Percentiles rank a stretch among this genome's conserved stretches.
phyloP scores from a whole-genome alignment of 2,113 vertebrate species.

The Austrofundulus limnaeus region DNA sequence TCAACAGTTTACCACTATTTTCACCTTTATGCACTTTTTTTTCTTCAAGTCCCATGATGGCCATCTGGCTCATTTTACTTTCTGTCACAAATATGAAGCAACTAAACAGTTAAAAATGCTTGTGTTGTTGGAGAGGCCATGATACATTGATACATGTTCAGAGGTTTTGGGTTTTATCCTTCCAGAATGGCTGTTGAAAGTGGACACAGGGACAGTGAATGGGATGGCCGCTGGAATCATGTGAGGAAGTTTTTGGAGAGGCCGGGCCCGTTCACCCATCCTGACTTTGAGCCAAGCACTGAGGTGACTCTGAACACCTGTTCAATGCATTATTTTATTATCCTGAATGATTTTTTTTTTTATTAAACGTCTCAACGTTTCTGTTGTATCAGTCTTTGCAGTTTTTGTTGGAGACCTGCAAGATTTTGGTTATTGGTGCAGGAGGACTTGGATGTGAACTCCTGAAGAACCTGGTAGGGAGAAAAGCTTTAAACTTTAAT shows the following conservation, averaged over 20 bases:
- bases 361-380: not conserved
- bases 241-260: slow-evolving; percentile 97
- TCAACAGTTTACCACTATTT: no score
- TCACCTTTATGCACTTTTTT: no score
- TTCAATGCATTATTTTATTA: not conserved
- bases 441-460: slow-evolving; percentile 96
- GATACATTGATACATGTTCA: slow-evolving; percentile 19
- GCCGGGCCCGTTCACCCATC: slow-evolving; percentile 96
- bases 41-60: no score
- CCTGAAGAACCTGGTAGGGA: slow-evolving; percentile 91
- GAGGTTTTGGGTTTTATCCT: slow-evolving; percentile 75
- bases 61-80: no score
- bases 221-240: slow-evolving; percentile 98
- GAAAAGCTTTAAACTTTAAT: not conserved
- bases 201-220: slow-evolving; percentile 89
- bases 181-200: slow-evolving; percentile 98
- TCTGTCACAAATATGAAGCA: no score
- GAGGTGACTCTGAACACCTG: slow-evolving; percentile 82
- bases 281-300: slow-evolving; percentile 96
- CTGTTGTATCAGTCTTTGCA: slow-evolving; percentile 82
- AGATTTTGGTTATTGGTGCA: slow-evolving; percentile 93
- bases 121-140: no score
- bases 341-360: not conserved
- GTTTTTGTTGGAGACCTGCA: slow-evolving; percentile 93
- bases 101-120: no score